phyloP scores from a whole-genome alignment of 37 sponge, comb jelly and placozoan species.

The Cladorhizidae sp. region DNA sequence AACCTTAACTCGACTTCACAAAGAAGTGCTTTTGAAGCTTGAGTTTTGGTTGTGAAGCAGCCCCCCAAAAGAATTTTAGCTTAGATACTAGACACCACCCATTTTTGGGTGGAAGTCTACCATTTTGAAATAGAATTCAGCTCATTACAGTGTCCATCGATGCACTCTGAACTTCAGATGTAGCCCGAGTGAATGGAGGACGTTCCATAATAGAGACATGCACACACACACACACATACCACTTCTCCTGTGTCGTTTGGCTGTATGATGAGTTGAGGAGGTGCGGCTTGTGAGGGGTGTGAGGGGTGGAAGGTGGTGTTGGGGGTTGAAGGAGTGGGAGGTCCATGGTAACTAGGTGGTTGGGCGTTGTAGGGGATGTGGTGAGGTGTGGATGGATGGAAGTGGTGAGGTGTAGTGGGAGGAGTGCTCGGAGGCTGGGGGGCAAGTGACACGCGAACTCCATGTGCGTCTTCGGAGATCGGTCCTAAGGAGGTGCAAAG shows the following conservation, averaged over 20 bases:
- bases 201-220: no score
- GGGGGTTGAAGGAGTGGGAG: background rate
- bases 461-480: background rate
- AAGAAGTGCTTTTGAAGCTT: no score
- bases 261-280: background rate
- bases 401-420: slow-evolving; percentile 13
- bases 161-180: no score
- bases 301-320: background rate
- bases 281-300: background rate
- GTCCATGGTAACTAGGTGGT: slow-evolving; percentile 4
- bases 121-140: no score
- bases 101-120: no score
- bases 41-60: no score
- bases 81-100: no score
- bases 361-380: background rate
- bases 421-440: background rate
- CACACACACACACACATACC: background rate
- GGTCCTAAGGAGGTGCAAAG: background rate
- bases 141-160: no score
- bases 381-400: background rate
- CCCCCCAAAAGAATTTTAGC: no score
- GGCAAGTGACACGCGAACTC: background rate
- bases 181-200: no score
- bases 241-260: background rate
- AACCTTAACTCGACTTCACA: no score